Conservation (phyloP, 2,888 invertebrate species). For the Plagiodera versicolora region DNA sequence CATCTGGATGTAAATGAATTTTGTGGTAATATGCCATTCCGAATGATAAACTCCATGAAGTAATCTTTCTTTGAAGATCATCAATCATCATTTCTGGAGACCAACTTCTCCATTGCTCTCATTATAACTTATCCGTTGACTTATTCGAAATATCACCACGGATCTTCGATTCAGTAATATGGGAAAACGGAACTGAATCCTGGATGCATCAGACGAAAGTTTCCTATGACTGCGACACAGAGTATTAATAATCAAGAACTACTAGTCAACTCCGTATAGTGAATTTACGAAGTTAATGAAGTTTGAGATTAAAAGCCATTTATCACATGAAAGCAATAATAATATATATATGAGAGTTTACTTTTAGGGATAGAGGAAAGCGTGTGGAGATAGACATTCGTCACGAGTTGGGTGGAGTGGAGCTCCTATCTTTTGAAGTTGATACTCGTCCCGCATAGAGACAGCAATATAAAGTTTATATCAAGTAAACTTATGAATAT, state of each 20-base stretch:
- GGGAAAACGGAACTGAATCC: neutral
- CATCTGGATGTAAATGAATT: no score
- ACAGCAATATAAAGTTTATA: conserved; percentile 51
- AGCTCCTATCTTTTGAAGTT: conserved; percentile 42
- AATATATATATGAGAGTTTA: conserved; percentile 39
- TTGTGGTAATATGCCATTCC: neutral
- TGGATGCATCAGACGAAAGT: neutral
- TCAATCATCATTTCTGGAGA: neutral
- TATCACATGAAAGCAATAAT: conserved; percentile 38
- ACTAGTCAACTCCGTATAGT: conserved; percentile 30
- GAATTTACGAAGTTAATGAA: conserved; percentile 37
- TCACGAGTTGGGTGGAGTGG: conserved; percentile 38
- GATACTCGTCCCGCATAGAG: conserved; percentile 32
- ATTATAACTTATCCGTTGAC: neutral
- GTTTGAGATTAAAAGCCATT: conserved; percentile 38
- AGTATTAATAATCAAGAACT: conserved; percentile 33
- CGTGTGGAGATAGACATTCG: conserved; percentile 36
- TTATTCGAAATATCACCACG: neutral
- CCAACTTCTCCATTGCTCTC: neutral
- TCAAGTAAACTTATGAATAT: conserved; percentile 50
- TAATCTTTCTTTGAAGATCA: neutral
- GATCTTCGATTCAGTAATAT: neutral
- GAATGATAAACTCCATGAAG: neutral
- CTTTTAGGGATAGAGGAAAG: conserved; percentile 32
- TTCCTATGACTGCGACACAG: neutral